phyloP scores from a whole-genome alignment of 1,140 invertebrate genomes.

The Drosophila nasuta region DNA sequence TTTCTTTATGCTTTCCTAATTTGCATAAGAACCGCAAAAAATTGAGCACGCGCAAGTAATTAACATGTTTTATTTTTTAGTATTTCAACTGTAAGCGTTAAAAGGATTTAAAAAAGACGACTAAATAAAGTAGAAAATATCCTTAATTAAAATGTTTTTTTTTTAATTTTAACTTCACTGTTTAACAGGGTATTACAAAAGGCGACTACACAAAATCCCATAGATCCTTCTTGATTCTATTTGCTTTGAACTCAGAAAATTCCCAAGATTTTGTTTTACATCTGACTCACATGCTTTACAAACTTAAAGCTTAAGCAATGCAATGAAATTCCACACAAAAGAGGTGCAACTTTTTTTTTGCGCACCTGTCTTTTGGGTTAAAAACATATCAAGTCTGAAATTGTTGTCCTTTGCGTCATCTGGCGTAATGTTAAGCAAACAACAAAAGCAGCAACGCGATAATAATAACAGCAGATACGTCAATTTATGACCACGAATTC shows the following conservation, averaged over 20 bases:
- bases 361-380: conserved; percentile 32
- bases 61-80: too few relatives aligned
- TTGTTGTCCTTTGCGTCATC: conserved; percentile 77
- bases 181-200: background rate
- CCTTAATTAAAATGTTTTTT: too few relatives aligned
- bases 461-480: conserved; percentile 41
- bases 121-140: too few relatives aligned
- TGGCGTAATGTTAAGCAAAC: conserved; percentile 71
- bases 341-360: conserved; percentile 16
- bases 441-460: conserved; percentile 43
- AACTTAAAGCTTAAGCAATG: background rate
- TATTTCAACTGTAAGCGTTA: too few relatives aligned
- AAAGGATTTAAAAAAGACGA: too few relatives aligned
- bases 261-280: conserved; percentile 27
- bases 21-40: too few relatives aligned
- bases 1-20: too few relatives aligned
- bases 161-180: too few relatives aligned
- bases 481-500: conserved; percentile 74
- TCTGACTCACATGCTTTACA: conserved; percentile 18
- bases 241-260: conserved; percentile 10
- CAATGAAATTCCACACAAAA: conserved; percentile 23
- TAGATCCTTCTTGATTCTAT: conserved; percentile 17
- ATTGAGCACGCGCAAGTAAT: too few relatives aligned
- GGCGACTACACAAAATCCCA: background rate
- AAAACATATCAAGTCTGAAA: conserved; percentile 38